phyloP scores from a whole-genome alignment of 2,888 invertebrate species.

The Chelonus formosanus region DNA sequence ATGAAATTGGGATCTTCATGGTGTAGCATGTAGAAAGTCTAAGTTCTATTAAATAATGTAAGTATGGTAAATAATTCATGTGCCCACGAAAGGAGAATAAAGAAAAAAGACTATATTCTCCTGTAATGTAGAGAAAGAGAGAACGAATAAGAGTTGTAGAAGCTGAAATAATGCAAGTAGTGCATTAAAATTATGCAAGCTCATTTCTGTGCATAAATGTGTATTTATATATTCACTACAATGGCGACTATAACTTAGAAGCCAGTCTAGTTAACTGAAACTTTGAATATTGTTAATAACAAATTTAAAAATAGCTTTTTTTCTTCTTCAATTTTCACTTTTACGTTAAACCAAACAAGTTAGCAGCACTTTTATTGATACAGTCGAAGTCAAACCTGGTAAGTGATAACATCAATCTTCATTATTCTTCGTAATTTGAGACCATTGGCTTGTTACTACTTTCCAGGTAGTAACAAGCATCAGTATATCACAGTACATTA shows the following conservation, averaged over 20 bases:
- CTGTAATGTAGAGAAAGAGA: constrained; percentile 8
- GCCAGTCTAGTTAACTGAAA: constrained; percentile 7
- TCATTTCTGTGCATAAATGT: constrained; percentile 36
- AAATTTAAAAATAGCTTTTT: no score
- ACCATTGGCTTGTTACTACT: no score
- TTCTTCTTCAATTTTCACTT: no score
- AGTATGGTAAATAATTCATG: constrained; percentile 46
- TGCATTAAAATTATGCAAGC: constrained; percentile 44
- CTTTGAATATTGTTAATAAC: neutral
- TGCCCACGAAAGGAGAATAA: constrained; percentile 30
- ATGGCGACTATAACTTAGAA: constrained; percentile 5
- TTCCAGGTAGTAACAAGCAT: no score
- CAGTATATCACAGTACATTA: constrained; percentile 7
- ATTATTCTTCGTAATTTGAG: no score
- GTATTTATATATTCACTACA: constrained; percentile 23
- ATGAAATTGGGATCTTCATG: constrained; percentile 45
- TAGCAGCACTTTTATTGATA: no score
- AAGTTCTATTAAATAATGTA: constrained; percentile 38
- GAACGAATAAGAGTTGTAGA: constrained; percentile 21
- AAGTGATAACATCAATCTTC: no score
- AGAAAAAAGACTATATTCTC: neutral
- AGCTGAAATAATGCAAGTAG: constrained; percentile 37
- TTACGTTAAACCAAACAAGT: no score
- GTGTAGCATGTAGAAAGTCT: constrained; percentile 13
- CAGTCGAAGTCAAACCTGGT: no score